These are phyloP conservation scores for Macrosoma leucophasiata DNA, from an alignment of 2,888 invertebrate species.

Conservation along the genomic window DNA sequence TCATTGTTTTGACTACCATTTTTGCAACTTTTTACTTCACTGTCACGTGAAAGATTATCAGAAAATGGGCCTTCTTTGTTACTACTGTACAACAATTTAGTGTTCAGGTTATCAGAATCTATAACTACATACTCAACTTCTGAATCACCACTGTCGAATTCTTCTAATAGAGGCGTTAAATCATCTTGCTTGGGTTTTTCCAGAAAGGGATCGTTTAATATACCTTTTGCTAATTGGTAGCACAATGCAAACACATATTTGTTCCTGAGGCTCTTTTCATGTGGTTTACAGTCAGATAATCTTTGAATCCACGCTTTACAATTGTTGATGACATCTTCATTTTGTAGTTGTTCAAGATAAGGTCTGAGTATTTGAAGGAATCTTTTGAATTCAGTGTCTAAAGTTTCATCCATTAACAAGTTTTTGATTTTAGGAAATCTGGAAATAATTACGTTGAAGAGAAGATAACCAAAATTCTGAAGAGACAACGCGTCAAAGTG, in stretches of 20 bases:
- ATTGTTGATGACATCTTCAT: conserved; percentile 42
- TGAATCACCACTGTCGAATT: conserved; percentile 37
- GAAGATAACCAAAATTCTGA: no score
- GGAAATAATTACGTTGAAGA: not conserved
- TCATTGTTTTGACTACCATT: conserved; percentile 5
- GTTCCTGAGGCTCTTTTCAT: conserved; percentile 51
- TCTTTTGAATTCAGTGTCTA: conserved; percentile 55
- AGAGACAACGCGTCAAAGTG: no score
- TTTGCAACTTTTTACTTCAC: conserved; percentile 11
- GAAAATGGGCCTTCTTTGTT: conserved; percentile 30
- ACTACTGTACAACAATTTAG: conserved; percentile 36
- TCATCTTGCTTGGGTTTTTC: conserved; percentile 37
- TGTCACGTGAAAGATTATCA: conserved; percentile 32
- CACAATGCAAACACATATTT: conserved; percentile 56
- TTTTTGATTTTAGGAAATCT: conserved; percentile 1
- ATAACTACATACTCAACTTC: conserved; percentile 46
- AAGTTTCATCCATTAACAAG: conserved; percentile 42
- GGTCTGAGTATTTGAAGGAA: conserved; percentile 56
- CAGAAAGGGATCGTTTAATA: conserved; percentile 49
- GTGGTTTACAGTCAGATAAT: conserved; percentile 40
- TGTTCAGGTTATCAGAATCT: conserved; percentile 34
- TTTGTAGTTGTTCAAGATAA: conserved; percentile 45
- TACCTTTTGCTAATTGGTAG: conserved; percentile 55
- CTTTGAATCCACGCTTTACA: conserved; percentile 62
- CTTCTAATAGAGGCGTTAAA: conserved; percentile 38